Conservation (phyloP, 2,113 vertebrate species). For the Ornithorhynchus anatinus region DNA sequence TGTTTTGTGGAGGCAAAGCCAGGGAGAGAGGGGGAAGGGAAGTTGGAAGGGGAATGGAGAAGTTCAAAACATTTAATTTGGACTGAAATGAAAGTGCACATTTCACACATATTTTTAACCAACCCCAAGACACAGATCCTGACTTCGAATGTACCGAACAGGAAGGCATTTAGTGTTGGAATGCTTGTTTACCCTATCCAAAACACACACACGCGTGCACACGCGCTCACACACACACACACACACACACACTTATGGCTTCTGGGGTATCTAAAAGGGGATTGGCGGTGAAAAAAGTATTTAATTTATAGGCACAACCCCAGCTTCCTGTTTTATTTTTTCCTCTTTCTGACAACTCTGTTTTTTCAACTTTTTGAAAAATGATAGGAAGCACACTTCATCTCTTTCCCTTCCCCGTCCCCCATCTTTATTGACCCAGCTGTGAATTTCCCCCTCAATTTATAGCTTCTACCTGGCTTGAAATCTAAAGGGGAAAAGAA, state of each 20-base stretch:
- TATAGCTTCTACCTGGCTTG: constrained; percentile 70
- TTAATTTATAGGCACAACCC: constrained; percentile 82
- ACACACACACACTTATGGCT: constrained; percentile 83
- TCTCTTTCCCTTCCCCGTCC: constrained; percentile 6
- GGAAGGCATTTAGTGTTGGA: constrained; percentile 94
- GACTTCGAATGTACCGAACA: constrained; percentile 87
- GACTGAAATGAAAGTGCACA: constrained; percentile 85
- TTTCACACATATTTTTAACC: constrained; percentile 88
- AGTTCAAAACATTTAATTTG: constrained; percentile 91
- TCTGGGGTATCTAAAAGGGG: constrained; percentile 76
- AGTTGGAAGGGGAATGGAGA: constrained; percentile 14
- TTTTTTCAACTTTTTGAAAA: constrained; percentile 68
- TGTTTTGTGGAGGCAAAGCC: constrained; percentile 38
- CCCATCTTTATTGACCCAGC: constrained; percentile 73
- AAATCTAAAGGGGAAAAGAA: constrained; percentile 64
- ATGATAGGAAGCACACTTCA: constrained; percentile 75
- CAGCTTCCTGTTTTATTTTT: constrained; percentile 75
- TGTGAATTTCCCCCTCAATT: constrained; percentile 69
- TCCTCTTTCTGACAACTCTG: constrained; percentile 62
- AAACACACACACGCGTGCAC: too few species aligned
- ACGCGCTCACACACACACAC: too few species aligned
- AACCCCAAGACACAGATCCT: constrained; percentile 79
- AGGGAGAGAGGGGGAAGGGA: constrained; percentile 36
- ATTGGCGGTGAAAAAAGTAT: constrained; percentile 76
- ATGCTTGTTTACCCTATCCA: constrained; percentile 85